Evolutionary conservation across 2,797 vertebrate species (phyloP).

Genomic region (Varecia variegata): DNA sequence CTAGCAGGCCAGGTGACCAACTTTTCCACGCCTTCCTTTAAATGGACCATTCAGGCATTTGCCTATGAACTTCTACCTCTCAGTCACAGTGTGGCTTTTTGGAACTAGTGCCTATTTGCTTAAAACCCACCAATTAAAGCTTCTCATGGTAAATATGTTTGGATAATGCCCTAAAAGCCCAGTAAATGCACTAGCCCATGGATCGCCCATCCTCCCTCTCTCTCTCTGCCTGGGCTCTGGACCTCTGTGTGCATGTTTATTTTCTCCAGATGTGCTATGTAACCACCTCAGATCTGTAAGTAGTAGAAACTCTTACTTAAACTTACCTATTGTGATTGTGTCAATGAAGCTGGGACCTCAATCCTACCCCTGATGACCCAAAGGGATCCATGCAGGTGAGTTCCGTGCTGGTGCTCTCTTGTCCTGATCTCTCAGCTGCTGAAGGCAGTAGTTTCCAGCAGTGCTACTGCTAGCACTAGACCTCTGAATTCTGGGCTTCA

Average conservation of each 20-base stretch:
- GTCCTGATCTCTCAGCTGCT: not conserved
- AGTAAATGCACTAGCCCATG: not conserved
- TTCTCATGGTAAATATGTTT: not conserved
- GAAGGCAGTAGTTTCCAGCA: not conserved
- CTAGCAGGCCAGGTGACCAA: not conserved
- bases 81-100: not conserved
- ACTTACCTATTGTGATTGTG: not conserved
- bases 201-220: not conserved
- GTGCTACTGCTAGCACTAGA: not conserved
- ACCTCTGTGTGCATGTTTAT: not conserved
- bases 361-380: not conserved
- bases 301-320: too few relatives aligned
- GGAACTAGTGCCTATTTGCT: not conserved
- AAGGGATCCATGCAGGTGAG: not conserved
- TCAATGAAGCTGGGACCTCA: not conserved
- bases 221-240: not conserved
- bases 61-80: not conserved
- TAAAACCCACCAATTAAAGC: not conserved
- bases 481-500: not conserved
- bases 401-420: not conserved
- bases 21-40: not conserved
- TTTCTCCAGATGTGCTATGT: not conserved
- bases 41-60: not conserved
- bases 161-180: too few relatives aligned
- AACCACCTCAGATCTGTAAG: not conserved